A percentile compares a stretch with the other conserved stretches of the same genome.
Evolutionary conservation across 2,797 vertebrate species (phyloP).

Genomic region (Eulemur coronatus): DNA sequence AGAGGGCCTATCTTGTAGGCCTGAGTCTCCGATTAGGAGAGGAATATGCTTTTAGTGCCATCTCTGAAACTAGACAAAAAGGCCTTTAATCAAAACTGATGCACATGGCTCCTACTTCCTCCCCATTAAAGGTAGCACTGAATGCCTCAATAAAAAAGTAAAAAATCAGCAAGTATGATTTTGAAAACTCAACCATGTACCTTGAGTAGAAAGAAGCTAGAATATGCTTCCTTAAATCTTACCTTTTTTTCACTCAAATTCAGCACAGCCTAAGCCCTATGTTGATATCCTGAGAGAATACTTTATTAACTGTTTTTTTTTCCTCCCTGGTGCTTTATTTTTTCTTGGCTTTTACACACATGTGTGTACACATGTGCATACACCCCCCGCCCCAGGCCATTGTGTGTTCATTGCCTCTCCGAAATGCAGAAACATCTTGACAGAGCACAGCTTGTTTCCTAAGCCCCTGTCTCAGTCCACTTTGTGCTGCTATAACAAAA

Average conservation of each 20-base stretch:
- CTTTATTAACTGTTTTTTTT: not conserved
- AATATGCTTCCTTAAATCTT: not conserved
- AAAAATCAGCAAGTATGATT: not conserved
- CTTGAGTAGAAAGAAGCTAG: not conserved
- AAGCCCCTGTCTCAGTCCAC: not conserved
- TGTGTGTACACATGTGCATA: not conserved
- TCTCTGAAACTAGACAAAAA: too few relatives aligned
- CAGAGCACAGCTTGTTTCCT: not conserved
- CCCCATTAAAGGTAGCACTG: not conserved
- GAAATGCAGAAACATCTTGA: not conserved
- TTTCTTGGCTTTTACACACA: not conserved
- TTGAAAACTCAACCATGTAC: not conserved
- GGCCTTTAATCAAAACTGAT: not conserved
- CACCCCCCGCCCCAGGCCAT: not conserved
- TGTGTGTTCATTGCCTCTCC: not conserved
- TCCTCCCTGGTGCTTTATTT: not conserved
- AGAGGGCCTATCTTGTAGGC: not conserved
- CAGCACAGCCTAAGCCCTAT: not conserved
- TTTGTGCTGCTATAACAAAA: not conserved
- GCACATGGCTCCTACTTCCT: not conserved
- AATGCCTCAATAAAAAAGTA: not conserved
- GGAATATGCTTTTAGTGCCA: too few relatives aligned
- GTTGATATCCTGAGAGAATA: not conserved
- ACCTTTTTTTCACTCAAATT: not conserved
- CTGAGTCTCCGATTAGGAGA: not conserved